Base-by-base conservation (phyloP, 2,888 invertebrate genomes). In the Polyommatus icarus region DNA sequence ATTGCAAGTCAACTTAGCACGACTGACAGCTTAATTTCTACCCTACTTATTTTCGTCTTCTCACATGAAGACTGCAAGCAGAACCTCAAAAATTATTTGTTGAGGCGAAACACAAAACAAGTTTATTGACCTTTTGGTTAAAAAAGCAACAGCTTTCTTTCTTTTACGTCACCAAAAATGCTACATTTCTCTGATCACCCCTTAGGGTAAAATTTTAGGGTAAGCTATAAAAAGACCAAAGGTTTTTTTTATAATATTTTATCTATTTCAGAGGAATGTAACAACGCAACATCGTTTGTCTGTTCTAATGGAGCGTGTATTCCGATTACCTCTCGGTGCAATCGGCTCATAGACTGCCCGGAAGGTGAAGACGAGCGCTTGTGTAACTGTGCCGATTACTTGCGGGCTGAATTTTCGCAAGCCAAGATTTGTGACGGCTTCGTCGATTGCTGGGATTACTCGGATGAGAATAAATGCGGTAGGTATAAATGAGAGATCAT, bases 391-490 rank as follows among this genome's bases (percentile, higher is more conserved):
- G 97, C 96, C 10, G 97, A 97, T 87, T 96, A 96, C 83, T 87
- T 97, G 71, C 94, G 94, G 78, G 95, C 96, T 1, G 96, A 97
- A 84, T 95, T 95, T 81, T 93, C 96, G 0, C 92, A 95, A 80
- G 94, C 96, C 18, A 97, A 97, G 88, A 96, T 97, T 76, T 97
- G 97, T 85, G 97, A 97, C 84, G 97, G 97, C 1, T 94, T 96
- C 40, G 95, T 96, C 1, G 97, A 97, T 84, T 97, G 97, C 84
- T 96, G 96, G 96, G 97, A 97, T 86, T 97, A 95, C 85, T 96
- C 97, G 0, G 97, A 97, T 87, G 97, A 97, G 89, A 95, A 95
- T 83, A 94, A 96, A 82, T 97, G 97, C 87, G 97, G 97, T 97
- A 94, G 89, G 78, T 20, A 40, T 12, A 20, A 24, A 6, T 0